These are phyloP conservation scores for Oscheius sp. DNA, from an alignment of 2,888 invertebrate genomes.

Conservation along the genomic window DNA sequence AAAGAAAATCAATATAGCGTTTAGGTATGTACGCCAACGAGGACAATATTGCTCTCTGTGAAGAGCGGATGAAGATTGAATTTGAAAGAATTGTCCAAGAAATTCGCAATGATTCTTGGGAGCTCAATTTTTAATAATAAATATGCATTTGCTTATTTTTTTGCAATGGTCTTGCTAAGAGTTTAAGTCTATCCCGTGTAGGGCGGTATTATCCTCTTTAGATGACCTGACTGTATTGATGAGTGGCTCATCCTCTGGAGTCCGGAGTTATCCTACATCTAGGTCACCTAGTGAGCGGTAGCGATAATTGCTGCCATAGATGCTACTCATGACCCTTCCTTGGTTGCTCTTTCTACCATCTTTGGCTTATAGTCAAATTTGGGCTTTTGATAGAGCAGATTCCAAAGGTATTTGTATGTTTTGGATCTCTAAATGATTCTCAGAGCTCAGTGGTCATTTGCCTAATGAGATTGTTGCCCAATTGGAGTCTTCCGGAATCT, in stretches of 20 bases:
- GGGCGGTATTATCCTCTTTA: no score
- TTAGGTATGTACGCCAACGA: constrained; percentile 24
- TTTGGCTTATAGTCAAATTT: not conserved
- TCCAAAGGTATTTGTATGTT: not conserved
- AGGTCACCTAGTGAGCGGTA: no score
- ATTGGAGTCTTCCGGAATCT: not conserved
- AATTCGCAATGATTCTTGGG: constrained; percentile 10
- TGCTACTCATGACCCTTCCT: no score
- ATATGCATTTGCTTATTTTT: no score
- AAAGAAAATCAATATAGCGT: not conserved
- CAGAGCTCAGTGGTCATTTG: not conserved
- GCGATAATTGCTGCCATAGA: no score
- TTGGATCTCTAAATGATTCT: not conserved
- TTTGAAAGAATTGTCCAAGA: not conserved
- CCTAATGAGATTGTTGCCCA: not conserved
- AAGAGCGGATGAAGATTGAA: constrained; percentile 14
- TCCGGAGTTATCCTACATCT: no score
- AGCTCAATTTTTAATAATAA: constrained; percentile 14
- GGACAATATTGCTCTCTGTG: not conserved
- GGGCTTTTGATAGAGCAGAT: not conserved
- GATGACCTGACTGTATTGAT: no score
- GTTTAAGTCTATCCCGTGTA: no score
- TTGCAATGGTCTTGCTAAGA: no score
- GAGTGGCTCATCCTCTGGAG: no score
- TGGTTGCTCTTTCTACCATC: no score